phyloP scores from a whole-genome alignment of 2,888 invertebrate species.

The Carcina quercana region DNA sequence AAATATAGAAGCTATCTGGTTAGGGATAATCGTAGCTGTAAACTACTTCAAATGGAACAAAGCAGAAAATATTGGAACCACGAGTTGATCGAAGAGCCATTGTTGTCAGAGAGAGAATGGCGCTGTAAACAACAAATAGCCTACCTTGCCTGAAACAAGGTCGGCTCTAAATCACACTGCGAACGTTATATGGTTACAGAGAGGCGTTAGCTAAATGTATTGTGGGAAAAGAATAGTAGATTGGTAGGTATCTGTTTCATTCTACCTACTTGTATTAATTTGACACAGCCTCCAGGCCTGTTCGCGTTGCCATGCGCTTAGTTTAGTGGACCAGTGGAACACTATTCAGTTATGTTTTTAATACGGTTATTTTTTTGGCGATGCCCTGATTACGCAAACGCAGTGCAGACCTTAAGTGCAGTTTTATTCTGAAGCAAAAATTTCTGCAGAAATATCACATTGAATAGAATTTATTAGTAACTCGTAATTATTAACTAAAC shows the following conservation, averaged over 20 bases:
- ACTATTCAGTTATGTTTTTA: conserved; percentile 65
- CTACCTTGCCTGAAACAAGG: conserved; percentile 7
- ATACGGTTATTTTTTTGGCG: conserved; percentile 63
- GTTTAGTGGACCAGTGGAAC: conserved; percentile 62
- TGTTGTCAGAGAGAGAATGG: too few relatives aligned
- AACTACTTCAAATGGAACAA: too few relatives aligned
- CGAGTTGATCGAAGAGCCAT: too few relatives aligned
- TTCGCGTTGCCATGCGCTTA: conserved; percentile 48
- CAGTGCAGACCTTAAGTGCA: too few relatives aligned
- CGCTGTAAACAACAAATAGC: conserved; percentile 5
- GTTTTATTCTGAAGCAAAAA: too few relatives aligned
- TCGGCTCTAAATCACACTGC: conserved; percentile 10
- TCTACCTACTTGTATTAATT: conserved; percentile 39
- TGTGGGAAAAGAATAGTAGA: conserved; percentile 27
- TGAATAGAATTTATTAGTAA: too few relatives aligned
- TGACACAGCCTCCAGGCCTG: conserved; percentile 37
- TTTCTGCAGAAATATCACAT: too few relatives aligned
- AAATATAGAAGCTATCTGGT: too few relatives aligned
- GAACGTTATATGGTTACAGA: conserved; percentile 11
- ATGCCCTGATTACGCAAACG: conserved; percentile 45
- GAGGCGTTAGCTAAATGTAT: conserved; percentile 17
- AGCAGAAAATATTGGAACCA: too few relatives aligned
- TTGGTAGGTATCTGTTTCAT: conserved; percentile 33
- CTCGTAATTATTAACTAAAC: too few relatives aligned
- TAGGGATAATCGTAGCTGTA: too few relatives aligned